Percentiles rank a stretch among this genome's conserved stretches.
Conservation (phyloP, 1,140 invertebrate genomes). For the Gonioctena quinquepunctata region DNA sequence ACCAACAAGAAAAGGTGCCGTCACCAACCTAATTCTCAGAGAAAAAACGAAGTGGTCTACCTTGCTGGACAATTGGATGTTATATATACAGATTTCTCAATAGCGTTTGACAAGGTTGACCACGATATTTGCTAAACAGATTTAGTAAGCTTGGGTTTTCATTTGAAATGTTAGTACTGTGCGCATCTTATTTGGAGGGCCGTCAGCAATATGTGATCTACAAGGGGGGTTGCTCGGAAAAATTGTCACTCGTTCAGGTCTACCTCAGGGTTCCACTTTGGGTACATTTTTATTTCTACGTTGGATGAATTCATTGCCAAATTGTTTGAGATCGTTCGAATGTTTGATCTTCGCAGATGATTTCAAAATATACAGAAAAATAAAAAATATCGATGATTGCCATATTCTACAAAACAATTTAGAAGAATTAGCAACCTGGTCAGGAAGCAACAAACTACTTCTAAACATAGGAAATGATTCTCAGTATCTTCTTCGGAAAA, state of each 20-base stretch:
- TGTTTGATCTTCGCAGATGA: constrained; percentile 1
- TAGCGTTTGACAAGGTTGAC: background rate
- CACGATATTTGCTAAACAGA: background rate
- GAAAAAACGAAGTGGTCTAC: background rate
- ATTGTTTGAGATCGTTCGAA: background rate
- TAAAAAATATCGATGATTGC: background rate
- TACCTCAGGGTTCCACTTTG: background rate
- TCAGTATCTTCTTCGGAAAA: background rate
- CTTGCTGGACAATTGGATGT: background rate
- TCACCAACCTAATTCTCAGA: too few relatives aligned
- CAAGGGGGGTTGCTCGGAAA: background rate
- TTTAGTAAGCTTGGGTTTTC: background rate
- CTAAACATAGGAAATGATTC: background rate
- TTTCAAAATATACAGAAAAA: background rate
- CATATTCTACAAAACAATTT: background rate
- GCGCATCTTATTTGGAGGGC: background rate
- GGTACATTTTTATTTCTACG: background rate
- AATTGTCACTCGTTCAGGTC: background rate
- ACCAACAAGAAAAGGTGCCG: too few relatives aligned
- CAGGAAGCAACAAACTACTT: background rate
- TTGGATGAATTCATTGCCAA: background rate
- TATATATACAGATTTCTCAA: constrained; percentile 8
- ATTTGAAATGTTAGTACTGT: background rate
- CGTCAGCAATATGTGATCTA: background rate
- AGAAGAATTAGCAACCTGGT: background rate